Evolutionary conservation across 2,797 vertebrate genomes (phyloP).

Genomic region (Sebastes ruberrimus): DNA sequence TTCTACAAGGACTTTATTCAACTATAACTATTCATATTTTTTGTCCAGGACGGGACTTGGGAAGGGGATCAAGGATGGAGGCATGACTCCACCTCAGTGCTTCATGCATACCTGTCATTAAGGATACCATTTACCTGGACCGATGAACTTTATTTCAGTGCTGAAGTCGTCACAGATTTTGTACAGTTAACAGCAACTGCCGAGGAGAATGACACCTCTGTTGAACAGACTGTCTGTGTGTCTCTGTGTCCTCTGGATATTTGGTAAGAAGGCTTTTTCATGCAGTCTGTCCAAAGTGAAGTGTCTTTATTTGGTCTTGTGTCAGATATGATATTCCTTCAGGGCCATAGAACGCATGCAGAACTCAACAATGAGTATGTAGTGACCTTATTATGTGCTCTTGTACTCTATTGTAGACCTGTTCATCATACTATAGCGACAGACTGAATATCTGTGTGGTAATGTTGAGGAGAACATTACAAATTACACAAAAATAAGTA

Average conservation of each 20-base stretch:
- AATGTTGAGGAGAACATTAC: not conserved
- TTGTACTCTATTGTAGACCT: not conserved
- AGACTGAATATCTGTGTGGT: not conserved
- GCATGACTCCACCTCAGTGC: slow-evolving; percentile 23
- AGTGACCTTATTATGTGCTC: not conserved
- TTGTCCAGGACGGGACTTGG: not conserved
- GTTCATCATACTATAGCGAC: too few relatives aligned
- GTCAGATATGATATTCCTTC: not conserved
- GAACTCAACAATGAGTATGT: not conserved
- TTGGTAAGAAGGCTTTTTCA: slow-evolving; percentile 57
- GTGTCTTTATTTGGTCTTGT: not conserved
- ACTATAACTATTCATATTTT: not conserved
- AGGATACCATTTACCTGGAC: slow-evolving; percentile 44
- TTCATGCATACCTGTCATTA: slow-evolving; percentile 2
- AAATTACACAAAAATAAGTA: not conserved
- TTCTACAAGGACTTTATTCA: not conserved
- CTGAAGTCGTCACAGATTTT: slow-evolving; percentile 20
- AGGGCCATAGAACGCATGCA: not conserved
- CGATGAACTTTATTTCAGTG: slow-evolving; percentile 25
- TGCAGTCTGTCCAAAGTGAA: not conserved
- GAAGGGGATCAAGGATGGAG: slow-evolving; percentile 29
- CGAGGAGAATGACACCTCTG: slow-evolving; percentile 67
- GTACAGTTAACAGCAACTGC: slow-evolving; percentile 9
- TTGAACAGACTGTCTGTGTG: slow-evolving; percentile 35
- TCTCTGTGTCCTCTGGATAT: slow-evolving; percentile 53